These are phyloP conservation scores for Naja naja DNA, from an alignment of 2,113 vertebrate genomes.

Conservation along the genomic window DNA sequence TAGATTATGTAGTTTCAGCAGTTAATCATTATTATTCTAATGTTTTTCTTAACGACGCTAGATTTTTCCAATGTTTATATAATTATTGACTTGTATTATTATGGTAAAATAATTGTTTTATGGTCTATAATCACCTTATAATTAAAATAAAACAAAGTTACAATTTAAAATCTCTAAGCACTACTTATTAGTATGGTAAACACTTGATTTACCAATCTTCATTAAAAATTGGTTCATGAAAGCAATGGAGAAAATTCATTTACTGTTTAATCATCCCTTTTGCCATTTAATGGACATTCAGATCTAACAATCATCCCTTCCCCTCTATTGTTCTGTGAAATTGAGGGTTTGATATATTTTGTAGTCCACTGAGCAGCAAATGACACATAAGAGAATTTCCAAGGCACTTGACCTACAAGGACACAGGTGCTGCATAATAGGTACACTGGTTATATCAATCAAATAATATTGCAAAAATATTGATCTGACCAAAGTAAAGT, in stretches of 20 bases:
- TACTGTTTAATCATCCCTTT: background rate
- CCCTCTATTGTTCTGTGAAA: background rate
- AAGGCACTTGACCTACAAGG: background rate
- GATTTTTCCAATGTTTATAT: background rate
- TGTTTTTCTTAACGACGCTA: background rate
- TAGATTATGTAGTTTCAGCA: background rate
- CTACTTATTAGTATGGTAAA: background rate
- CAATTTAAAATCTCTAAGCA: background rate
- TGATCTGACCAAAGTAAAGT: background rate
- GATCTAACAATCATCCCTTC: background rate
- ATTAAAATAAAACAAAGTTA: background rate
- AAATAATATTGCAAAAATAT: background rate
- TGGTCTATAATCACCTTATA: background rate
- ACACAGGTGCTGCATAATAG: background rate
- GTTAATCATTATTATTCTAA: background rate
- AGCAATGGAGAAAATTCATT: background rate
- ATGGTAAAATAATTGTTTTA: background rate
- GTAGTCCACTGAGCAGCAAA: background rate
- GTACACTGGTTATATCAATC: background rate
- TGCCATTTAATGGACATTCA: background rate
- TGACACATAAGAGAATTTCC: background rate
- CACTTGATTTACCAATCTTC: background rate
- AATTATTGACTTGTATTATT: background rate
- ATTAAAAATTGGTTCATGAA: background rate
- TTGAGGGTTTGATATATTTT: background rate